phyloP scores from a whole-genome alignment of 2,113 vertebrate species.

The Petromus typicus region DNA sequence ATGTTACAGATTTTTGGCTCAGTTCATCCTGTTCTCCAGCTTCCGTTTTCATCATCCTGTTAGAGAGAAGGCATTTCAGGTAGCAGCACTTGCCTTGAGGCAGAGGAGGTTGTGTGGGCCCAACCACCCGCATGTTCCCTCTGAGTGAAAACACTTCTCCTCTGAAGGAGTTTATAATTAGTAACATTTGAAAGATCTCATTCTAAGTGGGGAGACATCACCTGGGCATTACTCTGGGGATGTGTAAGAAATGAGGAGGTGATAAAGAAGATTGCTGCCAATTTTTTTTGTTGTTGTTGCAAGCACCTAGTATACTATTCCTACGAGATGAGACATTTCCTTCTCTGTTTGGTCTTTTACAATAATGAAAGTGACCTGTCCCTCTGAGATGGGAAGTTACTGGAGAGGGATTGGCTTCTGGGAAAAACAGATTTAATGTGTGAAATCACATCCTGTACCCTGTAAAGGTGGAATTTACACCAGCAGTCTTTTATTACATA shows the following conservation, averaged over 20 bases:
- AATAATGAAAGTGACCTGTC: conserved; percentile 4
- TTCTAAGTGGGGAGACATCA: conserved; percentile 17
- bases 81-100: conserved; percentile 50
- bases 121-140: conserved; percentile 57
- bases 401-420: conserved; percentile 21
- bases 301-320: neutral
- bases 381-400: conserved; percentile 48
- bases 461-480: conserved; percentile 29
- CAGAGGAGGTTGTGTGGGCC: conserved; percentile 60
- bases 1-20: conserved; percentile 53
- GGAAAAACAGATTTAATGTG: conserved; percentile 50
- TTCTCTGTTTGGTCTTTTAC: conserved; percentile 14
- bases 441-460: conserved; percentile 72
- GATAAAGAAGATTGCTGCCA: conserved; percentile 28
- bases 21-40: conserved; percentile 3
- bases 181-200: conserved; percentile 71
- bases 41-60: conserved; percentile 66
- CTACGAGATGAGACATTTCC: neutral
- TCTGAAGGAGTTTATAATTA: conserved; percentile 77
- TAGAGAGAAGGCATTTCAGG: neutral
- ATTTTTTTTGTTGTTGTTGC: neutral
- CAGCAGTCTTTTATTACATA: conserved; percentile 29
- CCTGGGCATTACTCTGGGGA: conserved; percentile 17
- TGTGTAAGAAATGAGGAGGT: conserved; percentile 42
- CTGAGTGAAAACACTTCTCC: conserved; percentile 17